phyloP scores from a whole-genome alignment of 2,797 vertebrate genomes.

The Acipenser oxyrinchus region DNA sequence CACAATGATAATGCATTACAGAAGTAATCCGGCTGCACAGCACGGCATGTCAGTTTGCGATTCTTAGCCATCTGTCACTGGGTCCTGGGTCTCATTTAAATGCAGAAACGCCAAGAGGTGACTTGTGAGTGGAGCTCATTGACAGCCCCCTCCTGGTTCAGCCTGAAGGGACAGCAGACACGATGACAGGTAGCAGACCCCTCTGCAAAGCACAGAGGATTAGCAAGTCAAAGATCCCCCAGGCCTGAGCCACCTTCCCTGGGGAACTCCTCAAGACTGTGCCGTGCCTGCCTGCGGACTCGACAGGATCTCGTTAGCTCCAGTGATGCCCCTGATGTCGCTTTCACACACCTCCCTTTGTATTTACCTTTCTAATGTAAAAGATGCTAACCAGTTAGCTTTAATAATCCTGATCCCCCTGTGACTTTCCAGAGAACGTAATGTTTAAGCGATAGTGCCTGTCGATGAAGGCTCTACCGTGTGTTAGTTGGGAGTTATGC shows the following conservation, averaged over 20 bases:
- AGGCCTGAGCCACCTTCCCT: slow-evolving; percentile 15
- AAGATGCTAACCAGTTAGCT: no score
- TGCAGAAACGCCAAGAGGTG: slow-evolving; percentile 68
- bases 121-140: slow-evolving; percentile 63
- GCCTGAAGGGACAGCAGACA: slow-evolving; percentile 54
- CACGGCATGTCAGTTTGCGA: slow-evolving; percentile 55
- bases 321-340: no score
- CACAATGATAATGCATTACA: slow-evolving; percentile 60
- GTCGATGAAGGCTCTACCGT: no score
- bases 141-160: slow-evolving; percentile 50
- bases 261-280: no score
- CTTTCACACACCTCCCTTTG: no score
- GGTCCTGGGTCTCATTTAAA: slow-evolving; percentile 57
- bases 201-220: slow-evolving; percentile 45
- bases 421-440: no score
- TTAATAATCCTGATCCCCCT: no score
- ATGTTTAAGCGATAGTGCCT: no score
- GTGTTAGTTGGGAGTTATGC: no score
- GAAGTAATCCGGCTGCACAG: slow-evolving; percentile 58
- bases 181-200: slow-evolving; percentile 59
- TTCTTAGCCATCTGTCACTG: slow-evolving; percentile 58
- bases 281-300: no score
- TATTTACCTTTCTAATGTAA: no score
- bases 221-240: slow-evolving; percentile 65
- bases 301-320: no score